Evolutionary conservation across 2,113 vertebrate genomes (phyloP), one percentile per base, ranked within the genome.

Genomic region (Ranitomeya imitator): DNA sequence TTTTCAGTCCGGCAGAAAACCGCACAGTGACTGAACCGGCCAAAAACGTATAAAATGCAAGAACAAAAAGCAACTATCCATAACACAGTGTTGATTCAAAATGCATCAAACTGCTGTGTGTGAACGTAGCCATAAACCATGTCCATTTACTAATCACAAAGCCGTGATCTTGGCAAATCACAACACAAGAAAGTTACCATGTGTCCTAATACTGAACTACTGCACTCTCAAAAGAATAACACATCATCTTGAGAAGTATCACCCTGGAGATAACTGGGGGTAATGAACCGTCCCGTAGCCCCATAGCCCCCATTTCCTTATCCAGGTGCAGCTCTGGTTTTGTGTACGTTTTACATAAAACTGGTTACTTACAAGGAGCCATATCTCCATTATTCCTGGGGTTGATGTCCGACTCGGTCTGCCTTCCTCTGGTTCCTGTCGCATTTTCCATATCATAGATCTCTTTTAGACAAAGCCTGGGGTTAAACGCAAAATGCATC

Each of bases 371-470:
- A 99, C 98, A 99, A 88, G 97, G 99, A 31, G 97, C 98, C 92
- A 96, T 92, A 85, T 99, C 97, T 0, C 98, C 98, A 0, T 99
- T 99, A 94, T 97, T 97, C 13, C 97, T 96, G 52, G 96, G 95
- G 83, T 98, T 97, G 86, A 96, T 95, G 19, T 97, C 97, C 81
- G 95, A 95, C 90, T 96, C 95, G 79, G 95, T 96, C 92, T 97
- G 97, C 0, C 96, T 93, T 19, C 93, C 94, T 26, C 93, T 93
- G 14, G 97, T 96, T 73, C 96, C 95, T 0, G 97, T 97, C 87
- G 97, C 96, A 2, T 98, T 96, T 94, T 98, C 97, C 98, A 99
- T 99, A 3, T 91, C 96, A 90, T 96, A 97, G 88, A 99, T 99
- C 93, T 99, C 97, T 0, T 97, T 98, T 90, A 97, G 95, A 69